phyloP scores from a whole-genome alignment of 2,797 vertebrate species.

The Sebastes reedi region DNA sequence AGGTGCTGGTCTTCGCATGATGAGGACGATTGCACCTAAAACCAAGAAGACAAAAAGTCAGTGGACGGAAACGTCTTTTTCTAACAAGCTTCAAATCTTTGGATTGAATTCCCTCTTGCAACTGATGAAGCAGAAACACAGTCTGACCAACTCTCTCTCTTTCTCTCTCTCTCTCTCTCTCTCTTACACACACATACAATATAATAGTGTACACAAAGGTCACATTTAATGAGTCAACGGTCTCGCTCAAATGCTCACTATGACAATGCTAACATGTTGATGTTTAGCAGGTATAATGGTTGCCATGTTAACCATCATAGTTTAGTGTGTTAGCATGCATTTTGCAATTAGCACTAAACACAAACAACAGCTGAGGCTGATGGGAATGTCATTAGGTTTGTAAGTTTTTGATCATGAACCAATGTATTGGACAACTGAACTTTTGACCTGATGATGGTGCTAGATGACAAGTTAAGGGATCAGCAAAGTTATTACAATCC shows the following conservation, averaged over 20 bases:
- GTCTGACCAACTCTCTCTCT: constrained; percentile 8
- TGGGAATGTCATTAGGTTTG: too few relatives aligned
- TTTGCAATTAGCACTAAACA: neutral
- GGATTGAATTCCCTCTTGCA: constrained; percentile 2
- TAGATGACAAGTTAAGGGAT: too few relatives aligned
- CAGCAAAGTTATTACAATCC: too few relatives aligned
- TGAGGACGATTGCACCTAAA: neutral
- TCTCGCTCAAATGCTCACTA: too few relatives aligned
- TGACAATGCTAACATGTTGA: neutral
- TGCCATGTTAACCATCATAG: neutral
- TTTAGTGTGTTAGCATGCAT: neutral
- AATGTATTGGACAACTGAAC: too few relatives aligned
- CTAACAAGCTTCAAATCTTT: constrained; percentile 2
- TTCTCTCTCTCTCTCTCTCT: neutral
- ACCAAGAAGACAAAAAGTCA: neutral
- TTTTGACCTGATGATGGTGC: too few relatives aligned
- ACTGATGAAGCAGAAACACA: constrained; percentile 17
- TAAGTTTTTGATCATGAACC: too few relatives aligned
- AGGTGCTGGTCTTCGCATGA: neutral
- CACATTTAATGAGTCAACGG: neutral
- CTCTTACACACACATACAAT: neutral
- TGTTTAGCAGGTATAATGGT: neutral
- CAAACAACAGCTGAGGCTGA: too few relatives aligned
- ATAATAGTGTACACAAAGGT: neutral
- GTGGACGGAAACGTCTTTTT: neutral